These are phyloP conservation scores for Macroramphosus scolopax DNA, from an alignment of 2,797 vertebrate genomes.

Conservation along the genomic window DNA sequence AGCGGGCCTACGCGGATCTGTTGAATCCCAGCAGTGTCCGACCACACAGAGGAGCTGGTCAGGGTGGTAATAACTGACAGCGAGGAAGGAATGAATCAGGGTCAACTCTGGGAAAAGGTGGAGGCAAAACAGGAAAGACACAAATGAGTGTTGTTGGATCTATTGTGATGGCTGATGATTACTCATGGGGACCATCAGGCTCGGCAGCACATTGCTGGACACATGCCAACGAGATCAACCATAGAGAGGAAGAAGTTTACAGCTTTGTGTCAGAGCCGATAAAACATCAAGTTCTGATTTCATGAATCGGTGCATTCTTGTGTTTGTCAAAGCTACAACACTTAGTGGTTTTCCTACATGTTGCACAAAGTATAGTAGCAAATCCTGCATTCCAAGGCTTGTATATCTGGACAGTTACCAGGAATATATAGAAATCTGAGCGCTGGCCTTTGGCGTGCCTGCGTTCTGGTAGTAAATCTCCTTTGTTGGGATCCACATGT, in stretches of 20 bases:
- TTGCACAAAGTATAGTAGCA: not conserved
- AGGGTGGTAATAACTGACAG: slow-evolving; percentile 37
- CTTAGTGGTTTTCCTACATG: not conserved
- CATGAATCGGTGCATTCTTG: not conserved
- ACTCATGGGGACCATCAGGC: slow-evolving; percentile 45
- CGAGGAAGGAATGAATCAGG: slow-evolving; percentile 60
- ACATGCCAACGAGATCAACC: slow-evolving; percentile 28
- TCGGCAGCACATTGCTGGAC: slow-evolving; percentile 44
- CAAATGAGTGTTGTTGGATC: slow-evolving; percentile 49
- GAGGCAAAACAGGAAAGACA: slow-evolving; percentile 64
- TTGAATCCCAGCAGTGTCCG: slow-evolving; percentile 17
- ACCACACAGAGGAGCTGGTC: slow-evolving; percentile 25
- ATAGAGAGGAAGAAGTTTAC: slow-evolving; percentile 17
- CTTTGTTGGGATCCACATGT: slow-evolving; percentile 54
- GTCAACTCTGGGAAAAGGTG: slow-evolving; percentile 41
- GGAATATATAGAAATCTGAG: slow-evolving; percentile 22
- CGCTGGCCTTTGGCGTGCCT: slow-evolving; percentile 33
- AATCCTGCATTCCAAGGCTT: not conserved
- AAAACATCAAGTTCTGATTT: not conserved
- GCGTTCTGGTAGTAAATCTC: slow-evolving; percentile 53
- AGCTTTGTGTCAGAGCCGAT: not conserved
- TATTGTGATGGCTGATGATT: slow-evolving; percentile 61
- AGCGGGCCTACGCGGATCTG: no score
- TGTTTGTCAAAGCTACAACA: not conserved
- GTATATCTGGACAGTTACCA: slow-evolving; percentile 19